Evolutionary conservation across 2,797 vertebrate genomes (phyloP).

Genomic region (Coccyzus lansbergi): DNA sequence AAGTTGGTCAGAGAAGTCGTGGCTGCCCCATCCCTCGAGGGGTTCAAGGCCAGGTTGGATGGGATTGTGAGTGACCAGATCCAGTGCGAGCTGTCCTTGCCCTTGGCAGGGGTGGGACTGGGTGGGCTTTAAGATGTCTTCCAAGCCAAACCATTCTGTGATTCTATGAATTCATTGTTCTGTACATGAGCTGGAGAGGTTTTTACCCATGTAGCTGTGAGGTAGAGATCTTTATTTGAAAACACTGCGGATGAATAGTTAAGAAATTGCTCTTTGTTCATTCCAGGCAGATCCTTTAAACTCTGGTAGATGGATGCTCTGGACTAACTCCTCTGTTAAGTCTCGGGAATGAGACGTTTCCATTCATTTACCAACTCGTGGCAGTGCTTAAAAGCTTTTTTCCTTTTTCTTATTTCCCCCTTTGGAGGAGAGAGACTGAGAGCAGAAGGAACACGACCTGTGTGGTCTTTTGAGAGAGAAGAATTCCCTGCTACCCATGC

Average conservation of each 20-base stretch:
- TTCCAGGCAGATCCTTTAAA: not conserved
- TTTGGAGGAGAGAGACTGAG: not conserved
- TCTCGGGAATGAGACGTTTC: constrained; percentile 3
- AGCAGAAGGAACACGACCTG: not conserved
- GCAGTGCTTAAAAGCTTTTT: not conserved
- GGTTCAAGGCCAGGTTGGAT: too few relatives aligned
- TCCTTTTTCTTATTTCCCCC: not conserved
- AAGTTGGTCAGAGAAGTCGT: too few relatives aligned
- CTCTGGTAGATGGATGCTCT: not conserved
- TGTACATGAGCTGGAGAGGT: not conserved
- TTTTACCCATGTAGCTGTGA: not conserved
- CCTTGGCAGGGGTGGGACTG: too few relatives aligned
- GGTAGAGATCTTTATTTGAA: not conserved
- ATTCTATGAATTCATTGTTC: not conserved
- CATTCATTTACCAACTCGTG: constrained; percentile 23
- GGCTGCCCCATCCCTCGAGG: too few relatives aligned
- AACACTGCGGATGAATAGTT: not conserved
- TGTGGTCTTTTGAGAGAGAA: constrained; percentile 35
- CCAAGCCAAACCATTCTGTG: too few relatives aligned
- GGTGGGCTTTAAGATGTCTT: too few relatives aligned
- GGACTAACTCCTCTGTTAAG: not conserved
- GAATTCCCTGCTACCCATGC: not conserved
- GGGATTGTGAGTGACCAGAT: too few relatives aligned
- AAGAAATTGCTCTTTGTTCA: not conserved
- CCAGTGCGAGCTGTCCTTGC: too few relatives aligned